phyloP scores from a whole-genome alignment of 2,113 vertebrate species.

The Mastomys coucha region DNA sequence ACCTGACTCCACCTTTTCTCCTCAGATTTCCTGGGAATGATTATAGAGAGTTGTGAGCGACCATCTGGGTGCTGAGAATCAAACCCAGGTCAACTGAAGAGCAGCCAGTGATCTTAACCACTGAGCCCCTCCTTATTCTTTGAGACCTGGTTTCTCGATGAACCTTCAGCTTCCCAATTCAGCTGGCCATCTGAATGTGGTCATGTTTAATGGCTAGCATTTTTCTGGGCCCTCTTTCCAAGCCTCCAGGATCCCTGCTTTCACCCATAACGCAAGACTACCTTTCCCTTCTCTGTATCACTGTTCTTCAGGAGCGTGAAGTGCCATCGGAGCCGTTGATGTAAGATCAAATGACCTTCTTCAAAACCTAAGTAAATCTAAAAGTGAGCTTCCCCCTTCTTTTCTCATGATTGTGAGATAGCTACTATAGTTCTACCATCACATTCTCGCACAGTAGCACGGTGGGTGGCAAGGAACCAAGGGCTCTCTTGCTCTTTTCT shows the following conservation, averaged over 20 bases:
- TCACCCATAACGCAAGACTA: neutral
- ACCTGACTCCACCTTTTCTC: neutral
- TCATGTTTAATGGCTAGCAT: too few relatives aligned
- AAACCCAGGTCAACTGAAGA: neutral
- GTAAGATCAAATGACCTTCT: neutral
- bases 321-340: accelerated
- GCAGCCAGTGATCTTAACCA: neutral
- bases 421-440: neutral
- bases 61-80: neutral
- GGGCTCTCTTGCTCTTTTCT: neutral
- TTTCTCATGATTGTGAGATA: neutral
- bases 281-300: neutral
- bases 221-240: neutral
- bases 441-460: neutral
- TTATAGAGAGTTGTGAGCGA: neutral
- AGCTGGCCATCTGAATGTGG: neutral
- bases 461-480: neutral
- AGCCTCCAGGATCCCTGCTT: neutral
- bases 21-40: neutral
- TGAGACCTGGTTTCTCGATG: neutral
- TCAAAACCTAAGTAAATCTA: neutral
- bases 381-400: neutral
- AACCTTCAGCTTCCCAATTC: neutral
- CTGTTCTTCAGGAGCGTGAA: neutral
- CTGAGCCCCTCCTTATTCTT: neutral